Percentiles rank a stretch among this genome's conserved stretches.
phyloP scores from a whole-genome alignment of 2,113 vertebrate species.

The Nestor notabilis region DNA sequence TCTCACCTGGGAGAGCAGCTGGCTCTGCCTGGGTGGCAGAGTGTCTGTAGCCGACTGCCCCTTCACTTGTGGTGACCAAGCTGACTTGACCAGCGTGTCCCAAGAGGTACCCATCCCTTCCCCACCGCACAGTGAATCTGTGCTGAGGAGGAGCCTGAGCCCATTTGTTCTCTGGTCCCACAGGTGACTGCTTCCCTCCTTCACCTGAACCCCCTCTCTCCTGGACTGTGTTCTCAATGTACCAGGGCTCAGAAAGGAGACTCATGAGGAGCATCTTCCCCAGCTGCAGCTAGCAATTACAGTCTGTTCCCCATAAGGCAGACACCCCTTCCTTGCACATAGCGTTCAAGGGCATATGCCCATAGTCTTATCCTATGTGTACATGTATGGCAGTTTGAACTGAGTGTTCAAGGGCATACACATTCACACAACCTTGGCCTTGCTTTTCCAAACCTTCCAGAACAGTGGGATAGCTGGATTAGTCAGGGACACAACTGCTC shows the following conservation, averaged over 20 bases:
- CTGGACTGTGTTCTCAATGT: neutral
- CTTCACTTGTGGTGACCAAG: neutral
- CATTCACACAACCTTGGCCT: neutral
- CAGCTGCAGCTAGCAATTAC: neutral
- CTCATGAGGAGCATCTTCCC: neutral
- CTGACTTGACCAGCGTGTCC: neutral
- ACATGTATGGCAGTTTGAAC: rapidly evolving
- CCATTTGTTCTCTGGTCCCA: neutral
- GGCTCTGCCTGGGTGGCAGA: neutral
- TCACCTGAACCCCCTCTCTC: neutral
- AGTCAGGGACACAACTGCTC: neutral
- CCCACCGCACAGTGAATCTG: neutral
- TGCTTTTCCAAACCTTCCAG: neutral
- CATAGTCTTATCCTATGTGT: rapidly evolving
- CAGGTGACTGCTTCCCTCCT: neutral
- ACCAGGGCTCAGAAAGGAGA: neutral
- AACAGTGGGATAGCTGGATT: neutral
- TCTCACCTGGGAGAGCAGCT: neutral
- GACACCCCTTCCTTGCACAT: neutral
- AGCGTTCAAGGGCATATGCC: rapidly evolving
- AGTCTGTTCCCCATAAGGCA: neutral
- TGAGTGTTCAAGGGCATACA: rapidly evolving
- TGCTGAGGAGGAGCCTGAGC: neutral
- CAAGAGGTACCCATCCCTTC: neutral
- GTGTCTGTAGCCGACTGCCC: neutral